Conservation (phyloP, 2,113 vertebrate species). For the Prunella fulvescens region DNA sequence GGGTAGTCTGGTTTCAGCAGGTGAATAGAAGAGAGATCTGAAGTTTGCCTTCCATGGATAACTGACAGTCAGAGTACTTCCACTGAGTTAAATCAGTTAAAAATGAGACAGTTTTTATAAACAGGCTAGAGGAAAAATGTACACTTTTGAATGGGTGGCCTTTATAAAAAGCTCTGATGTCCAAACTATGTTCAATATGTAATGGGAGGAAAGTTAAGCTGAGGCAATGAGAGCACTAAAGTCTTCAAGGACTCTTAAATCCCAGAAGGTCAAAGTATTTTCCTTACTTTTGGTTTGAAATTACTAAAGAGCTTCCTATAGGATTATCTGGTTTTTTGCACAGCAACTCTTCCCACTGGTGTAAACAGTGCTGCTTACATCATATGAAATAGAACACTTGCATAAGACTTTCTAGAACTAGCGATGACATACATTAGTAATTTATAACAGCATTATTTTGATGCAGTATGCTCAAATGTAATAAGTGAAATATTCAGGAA, state of each 20-base stretch:
- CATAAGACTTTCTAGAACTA: neutral
- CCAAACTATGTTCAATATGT: neutral
- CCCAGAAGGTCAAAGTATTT: neutral
- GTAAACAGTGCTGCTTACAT: neutral
- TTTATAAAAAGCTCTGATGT: neutral
- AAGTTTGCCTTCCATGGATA: neutral
- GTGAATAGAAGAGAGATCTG: neutral
- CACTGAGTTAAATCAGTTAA: neutral
- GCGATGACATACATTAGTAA: neutral
- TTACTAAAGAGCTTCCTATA: neutral
- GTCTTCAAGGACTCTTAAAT: neutral
- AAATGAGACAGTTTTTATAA: neutral
- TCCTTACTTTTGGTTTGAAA: neutral
- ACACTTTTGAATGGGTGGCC: neutral
- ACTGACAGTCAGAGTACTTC: neutral
- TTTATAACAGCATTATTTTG: neutral
- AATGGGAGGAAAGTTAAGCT: neutral
- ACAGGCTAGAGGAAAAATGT: neutral
- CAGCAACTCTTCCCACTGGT: neutral
- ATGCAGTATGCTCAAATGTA: neutral
- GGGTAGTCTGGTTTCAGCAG: neutral
- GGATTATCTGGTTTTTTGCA: neutral
- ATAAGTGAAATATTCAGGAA: neutral
- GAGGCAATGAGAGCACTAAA: neutral
- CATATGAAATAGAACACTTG: neutral